These are phyloP conservation scores for Heliocidaris erythrogramma DNA, from an alignment of 35 echinoderm and acorn worm species.

Conservation along the genomic window DNA sequence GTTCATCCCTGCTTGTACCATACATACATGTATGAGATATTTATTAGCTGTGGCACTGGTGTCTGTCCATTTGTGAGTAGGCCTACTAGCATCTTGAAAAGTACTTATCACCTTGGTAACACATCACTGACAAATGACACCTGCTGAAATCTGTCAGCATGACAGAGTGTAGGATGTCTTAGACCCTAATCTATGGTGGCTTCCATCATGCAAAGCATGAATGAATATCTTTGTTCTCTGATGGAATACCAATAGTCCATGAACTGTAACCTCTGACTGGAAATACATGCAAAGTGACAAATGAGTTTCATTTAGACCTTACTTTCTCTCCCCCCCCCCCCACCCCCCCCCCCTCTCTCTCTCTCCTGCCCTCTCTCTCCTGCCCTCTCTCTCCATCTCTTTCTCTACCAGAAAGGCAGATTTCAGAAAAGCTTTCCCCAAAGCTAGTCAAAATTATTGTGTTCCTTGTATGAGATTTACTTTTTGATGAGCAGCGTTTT, in stretches of 20 bases:
- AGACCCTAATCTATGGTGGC: not conserved
- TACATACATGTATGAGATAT: too few relatives aligned
- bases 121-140: constrained; percentile 5
- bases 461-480: too few relatives aligned
- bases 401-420: too few relatives aligned
- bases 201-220: not conserved
- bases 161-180: not conserved
- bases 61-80: not conserved
- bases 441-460: too few relatives aligned
- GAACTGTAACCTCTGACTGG: not conserved
- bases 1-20: too few relatives aligned
- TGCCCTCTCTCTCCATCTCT: too few relatives aligned
- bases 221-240: constrained; percentile 6
- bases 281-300: not conserved
- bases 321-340: too few relatives aligned
- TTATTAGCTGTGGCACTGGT: not conserved
- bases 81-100: not conserved
- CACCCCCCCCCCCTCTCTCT: too few relatives aligned
- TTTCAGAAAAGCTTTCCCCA: too few relatives aligned
- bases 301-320: not conserved
- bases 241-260: not conserved
- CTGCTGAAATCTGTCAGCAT: not conserved
- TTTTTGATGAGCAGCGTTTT: too few relatives aligned
- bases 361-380: too few relatives aligned
- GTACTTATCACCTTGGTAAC: not conserved